Evolutionary conservation across 2,797 vertebrate genomes (phyloP).

Genomic region (Crossoptilon crossoptilon): DNA sequence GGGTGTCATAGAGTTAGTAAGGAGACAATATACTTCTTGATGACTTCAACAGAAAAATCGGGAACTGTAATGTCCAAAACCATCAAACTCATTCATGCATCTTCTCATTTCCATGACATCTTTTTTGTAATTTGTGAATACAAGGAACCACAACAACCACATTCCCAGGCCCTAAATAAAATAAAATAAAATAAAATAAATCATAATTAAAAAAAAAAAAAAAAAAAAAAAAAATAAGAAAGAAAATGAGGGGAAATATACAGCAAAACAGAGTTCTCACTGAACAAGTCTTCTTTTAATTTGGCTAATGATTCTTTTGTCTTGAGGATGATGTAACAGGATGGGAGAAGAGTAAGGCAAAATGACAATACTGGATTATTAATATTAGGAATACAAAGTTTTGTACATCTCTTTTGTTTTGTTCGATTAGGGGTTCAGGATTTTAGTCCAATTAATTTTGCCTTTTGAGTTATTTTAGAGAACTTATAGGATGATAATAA

Average conservation of each 20-base stretch:
- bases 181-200: neutral
- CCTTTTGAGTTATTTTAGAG: neutral
- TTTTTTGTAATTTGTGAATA: neutral
- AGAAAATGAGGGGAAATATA: fast-evolving
- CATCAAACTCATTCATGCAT: fast-evolving
- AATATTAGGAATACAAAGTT: neutral
- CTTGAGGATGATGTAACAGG: neutral
- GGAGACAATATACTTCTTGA: too few species aligned
- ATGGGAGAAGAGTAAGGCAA: neutral
- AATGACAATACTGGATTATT: too few species aligned
- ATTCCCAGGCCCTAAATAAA: too few species aligned
- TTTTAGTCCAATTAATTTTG: neutral
- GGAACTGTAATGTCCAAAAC: neutral
- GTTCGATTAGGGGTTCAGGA: neutral
- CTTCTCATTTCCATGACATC: neutral
- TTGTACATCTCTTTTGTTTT: neutral
- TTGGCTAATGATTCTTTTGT: neutral
- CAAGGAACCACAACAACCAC: neutral
- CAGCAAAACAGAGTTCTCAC: neutral
- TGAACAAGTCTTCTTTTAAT: neutral
- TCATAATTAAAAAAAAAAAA: neutral
- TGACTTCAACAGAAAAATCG: neutral
- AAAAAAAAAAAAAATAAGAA: neutral
- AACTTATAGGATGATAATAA: neutral
- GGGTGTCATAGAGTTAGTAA: fast-evolving